Evolutionary conservation across 2,797 vertebrate species (phyloP), one percentile per base, ranked within the genome.

Genomic region (Silurus lanzhouensis): DNA sequence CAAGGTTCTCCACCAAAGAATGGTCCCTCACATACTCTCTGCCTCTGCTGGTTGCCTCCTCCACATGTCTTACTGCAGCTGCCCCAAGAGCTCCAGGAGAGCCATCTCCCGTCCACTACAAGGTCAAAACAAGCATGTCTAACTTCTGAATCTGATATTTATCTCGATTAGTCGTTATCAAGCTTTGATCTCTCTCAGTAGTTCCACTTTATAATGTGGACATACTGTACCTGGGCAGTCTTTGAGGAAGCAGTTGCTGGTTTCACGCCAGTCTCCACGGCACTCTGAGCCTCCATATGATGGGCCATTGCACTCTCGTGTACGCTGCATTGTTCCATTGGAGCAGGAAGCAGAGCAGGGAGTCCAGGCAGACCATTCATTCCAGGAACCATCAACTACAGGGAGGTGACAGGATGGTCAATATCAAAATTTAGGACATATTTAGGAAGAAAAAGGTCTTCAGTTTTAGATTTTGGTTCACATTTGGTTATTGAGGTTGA

Each of bases 241-340:
- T 84, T 95, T 95, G 89, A 98, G 93, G 93, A 98, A 99, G 93
- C 98, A 99, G 90, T 96, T 95, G 38, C 91, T 89, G 0, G 93
- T 93, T 88, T 99, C 98, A 81, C 96, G 96, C 96, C 96, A 99
- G 91, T 95, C 94, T 2, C 98, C 98, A 38, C 97, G 96, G 92
- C 98, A 99, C 89, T 99, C 98, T 0, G 97, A 97, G n/a, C 98
- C 98, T 0, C 98, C 98, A 0, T 99, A 99, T 0, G 97, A 99
- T 0, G 98, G 98, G 0, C 98, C 98, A 0, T 99, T 99, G 93
- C 98, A 99, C 84, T 99, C 98, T 0, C 98, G 93, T 0, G 95
- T 98, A 70, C 97, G 94, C 92, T 98, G 96, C 92, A 95, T 97
- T 84, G 98, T 99, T 10, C 98, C 98, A 10, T 99, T 99, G 87